phyloP scores from a whole-genome alignment of 2,113 vertebrate species.

The Thomomys bottae region DNA sequence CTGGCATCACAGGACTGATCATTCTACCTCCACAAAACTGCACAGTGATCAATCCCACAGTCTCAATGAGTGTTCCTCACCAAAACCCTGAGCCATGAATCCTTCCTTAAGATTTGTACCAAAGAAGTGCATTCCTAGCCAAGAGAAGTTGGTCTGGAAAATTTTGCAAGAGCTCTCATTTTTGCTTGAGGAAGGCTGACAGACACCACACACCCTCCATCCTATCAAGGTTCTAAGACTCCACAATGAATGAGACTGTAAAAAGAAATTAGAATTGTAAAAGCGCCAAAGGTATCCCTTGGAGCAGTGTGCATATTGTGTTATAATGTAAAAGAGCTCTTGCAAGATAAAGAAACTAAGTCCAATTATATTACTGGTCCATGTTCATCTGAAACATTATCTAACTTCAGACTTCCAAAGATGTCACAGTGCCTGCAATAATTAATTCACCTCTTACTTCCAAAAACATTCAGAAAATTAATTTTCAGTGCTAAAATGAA shows the following conservation, averaged over 20 bases:
- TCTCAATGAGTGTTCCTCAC: neutral
- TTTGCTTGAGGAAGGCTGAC: slow-evolving; percentile 80
- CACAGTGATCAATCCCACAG: neutral
- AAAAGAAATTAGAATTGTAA: slow-evolving; percentile 82
- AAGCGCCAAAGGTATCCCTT: slow-evolving; percentile 87
- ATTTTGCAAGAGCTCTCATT: slow-evolving; percentile 66
- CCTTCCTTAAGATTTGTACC: slow-evolving; percentile 74
- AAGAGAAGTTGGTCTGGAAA: slow-evolving; percentile 77
- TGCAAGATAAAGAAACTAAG: slow-evolving; percentile 81
- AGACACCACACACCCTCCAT: slow-evolving; percentile 43
- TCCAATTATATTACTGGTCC: slow-evolving; percentile 79
- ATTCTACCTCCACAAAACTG: fast-evolving
- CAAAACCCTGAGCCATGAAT: neutral
- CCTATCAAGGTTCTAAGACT: slow-evolving; percentile 78
- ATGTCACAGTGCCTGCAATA: slow-evolving; percentile 68
- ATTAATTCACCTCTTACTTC: slow-evolving; percentile 87
- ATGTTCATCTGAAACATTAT: slow-evolving; percentile 80
- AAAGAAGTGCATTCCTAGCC: slow-evolving; percentile 14
- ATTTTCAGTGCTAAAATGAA: slow-evolving; percentile 83
- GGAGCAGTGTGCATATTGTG: slow-evolving; percentile 80
- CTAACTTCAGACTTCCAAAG: slow-evolving; percentile 75
- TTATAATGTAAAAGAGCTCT: slow-evolving; percentile 87
- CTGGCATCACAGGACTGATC: neutral
- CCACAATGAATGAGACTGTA: slow-evolving; percentile 79
- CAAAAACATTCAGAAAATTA: slow-evolving; percentile 81